These are phyloP conservation scores for Trichosurus vulpecula DNA, from an alignment of 2,797 vertebrate genomes.

Conservation along the genomic window DNA sequence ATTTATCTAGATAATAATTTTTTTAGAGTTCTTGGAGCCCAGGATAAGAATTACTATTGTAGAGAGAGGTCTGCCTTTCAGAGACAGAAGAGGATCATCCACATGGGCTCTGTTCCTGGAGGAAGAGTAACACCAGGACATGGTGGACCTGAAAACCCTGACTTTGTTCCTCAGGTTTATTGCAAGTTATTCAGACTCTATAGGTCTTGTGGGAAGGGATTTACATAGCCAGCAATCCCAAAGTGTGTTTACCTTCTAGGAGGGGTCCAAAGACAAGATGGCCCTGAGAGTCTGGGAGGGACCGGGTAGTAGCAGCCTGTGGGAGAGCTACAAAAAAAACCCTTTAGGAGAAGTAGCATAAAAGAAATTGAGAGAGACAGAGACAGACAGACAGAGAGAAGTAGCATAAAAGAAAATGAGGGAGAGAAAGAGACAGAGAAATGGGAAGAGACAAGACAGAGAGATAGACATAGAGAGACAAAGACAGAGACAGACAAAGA, in stretches of 20 bases:
- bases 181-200: neutral
- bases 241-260: neutral
- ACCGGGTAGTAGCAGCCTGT: neutral
- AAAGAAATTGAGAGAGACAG: neutral
- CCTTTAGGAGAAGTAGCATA: neutral
- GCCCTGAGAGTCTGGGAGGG: neutral
- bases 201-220: neutral
- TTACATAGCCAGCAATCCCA: neutral
- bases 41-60: neutral
- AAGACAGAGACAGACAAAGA: neutral
- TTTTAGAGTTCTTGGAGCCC: neutral
- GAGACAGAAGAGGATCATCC: neutral
- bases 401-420: neutral
- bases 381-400: neutral
- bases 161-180: neutral
- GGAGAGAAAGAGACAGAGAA: neutral
- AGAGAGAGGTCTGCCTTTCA: neutral
- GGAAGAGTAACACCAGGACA: neutral
- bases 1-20: neutral
- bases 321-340: neutral
- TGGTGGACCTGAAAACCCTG: neutral
- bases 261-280: neutral
- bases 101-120: neutral
- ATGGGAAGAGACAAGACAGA: neutral
- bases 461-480: neutral